Conservation (phyloP, 2,113 vertebrate genomes). For the Colius striatus region DNA sequence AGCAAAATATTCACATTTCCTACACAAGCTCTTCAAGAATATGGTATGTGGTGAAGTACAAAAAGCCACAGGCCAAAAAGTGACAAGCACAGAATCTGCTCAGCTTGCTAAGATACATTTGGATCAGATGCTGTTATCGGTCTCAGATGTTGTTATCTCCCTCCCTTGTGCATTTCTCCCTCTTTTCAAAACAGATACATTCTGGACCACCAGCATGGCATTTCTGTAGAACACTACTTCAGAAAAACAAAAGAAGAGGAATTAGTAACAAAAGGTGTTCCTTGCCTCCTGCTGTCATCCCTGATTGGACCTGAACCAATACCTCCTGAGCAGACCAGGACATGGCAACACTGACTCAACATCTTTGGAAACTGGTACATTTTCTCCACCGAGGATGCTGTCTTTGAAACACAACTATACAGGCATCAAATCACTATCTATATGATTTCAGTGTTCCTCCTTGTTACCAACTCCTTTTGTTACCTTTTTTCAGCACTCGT, state of each 20-base stretch:
- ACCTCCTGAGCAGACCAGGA: not conserved
- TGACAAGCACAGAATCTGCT: not conserved
- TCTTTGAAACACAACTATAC: not conserved
- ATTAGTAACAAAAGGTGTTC: not conserved
- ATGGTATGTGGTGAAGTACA: not conserved
- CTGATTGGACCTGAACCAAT: not conserved
- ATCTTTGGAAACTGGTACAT: not conserved
- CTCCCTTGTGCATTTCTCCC: not conserved
- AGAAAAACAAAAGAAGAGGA: not conserved
- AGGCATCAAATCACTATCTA: not conserved
- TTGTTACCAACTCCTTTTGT: not conserved
- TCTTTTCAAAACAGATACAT: not conserved
- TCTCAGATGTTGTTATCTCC: not conserved
- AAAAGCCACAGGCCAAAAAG: constrained; percentile 14
- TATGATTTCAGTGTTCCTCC: not conserved
- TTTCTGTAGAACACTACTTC: not conserved
- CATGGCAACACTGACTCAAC: not conserved
- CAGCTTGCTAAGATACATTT: not conserved
- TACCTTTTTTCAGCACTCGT: not conserved
- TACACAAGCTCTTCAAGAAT: not conserved
- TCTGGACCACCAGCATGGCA: not conserved
- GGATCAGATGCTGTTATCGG: not conserved
- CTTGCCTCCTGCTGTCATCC: not conserved
- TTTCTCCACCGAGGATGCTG: not conserved
- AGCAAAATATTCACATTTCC: not conserved